Evolutionary conservation across 1,140 invertebrate genomes (phyloP).

Genomic region (Coenobita brevimanus): DNA sequence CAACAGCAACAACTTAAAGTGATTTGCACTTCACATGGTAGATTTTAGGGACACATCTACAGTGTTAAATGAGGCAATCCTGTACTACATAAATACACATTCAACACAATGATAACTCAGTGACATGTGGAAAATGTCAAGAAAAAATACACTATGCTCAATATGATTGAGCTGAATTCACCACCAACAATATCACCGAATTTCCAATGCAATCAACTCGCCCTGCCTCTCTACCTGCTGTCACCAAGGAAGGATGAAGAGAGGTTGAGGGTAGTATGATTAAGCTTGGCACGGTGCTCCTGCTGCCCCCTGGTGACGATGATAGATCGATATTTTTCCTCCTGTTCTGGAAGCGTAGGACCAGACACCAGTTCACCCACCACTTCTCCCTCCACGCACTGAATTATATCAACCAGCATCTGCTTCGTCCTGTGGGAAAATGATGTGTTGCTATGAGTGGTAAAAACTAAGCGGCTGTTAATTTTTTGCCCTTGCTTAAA

Average conservation of each 20-base stretch:
- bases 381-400: slow-evolving; percentile 76
- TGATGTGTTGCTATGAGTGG: no score
- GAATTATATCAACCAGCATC: slow-evolving; percentile 79
- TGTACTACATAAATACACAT: no score
- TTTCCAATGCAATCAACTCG: neutral
- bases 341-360: slow-evolving; percentile 72
- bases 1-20: no score
- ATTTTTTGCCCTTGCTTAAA: no score
- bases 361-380: slow-evolving; percentile 72
- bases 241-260: slow-evolving; percentile 64
- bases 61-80: no score
- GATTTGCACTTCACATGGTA: no score
- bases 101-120: no score
- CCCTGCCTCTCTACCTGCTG: slow-evolving; percentile 19
- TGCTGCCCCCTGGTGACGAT: slow-evolving; percentile 42
- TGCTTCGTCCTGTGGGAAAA: slow-evolving; percentile 78
- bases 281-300: slow-evolving; percentile 54
- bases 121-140: no score
- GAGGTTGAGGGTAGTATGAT: slow-evolving; percentile 59
- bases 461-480: no score
- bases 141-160: no score
- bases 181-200: neutral
- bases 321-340: slow-evolving; percentile 71
- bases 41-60: no score
- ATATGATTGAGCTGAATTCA: neutral